Evolutionary conservation across 2,888 invertebrate genomes (phyloP), one percentile per base, ranked within the genome.

Genomic region (Agonopterix arenella): DNA sequence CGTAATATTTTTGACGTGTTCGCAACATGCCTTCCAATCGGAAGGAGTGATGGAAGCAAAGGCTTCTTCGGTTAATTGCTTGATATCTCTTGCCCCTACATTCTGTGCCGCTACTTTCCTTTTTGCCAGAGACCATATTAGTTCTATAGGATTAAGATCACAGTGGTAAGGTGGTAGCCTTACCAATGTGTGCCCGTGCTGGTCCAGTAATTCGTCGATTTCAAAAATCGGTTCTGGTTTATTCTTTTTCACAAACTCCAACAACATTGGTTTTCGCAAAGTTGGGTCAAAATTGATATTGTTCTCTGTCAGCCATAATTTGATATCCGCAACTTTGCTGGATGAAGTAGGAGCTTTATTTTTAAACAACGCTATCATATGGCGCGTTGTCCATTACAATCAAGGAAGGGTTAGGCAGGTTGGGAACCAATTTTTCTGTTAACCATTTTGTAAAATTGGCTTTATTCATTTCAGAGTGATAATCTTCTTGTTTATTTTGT

Each of bases 371-470:
- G 38, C 18, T 45, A 49, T 52, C 51, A 41, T 55, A 52, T n/a
- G 11, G 16, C 9, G 52, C 49, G 13, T 55, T 52, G 28, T 52
- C 49, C 44, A 52, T 49, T 28, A 52, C 50, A 16, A 50, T 50
- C 9, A 50, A 9, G 41, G 41, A 49, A 40, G 47, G 16, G 46
- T 46, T 42, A 38, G 44, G 37, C 11, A 55, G 50, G 13, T 55
- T 55, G 10, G 55, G 55, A 46, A 55, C 49, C 43, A 55, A 16
- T 16, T 52, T 49, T 41, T 54, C 43, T 11, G 46, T 52, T n/a
- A 54, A 49, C 56, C 52, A 54, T 50, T 56, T 52, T 41, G 49
- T 52, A 49, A 52, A 51, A 37, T 56, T 56, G 36, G 46, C 16
- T 44, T 44, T 47, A 49, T 56, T 54, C 52, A 51, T 52, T 13